phyloP scores from a whole-genome alignment of 2,797 vertebrate species.

The Gymnoscopelus braueri region DNA sequence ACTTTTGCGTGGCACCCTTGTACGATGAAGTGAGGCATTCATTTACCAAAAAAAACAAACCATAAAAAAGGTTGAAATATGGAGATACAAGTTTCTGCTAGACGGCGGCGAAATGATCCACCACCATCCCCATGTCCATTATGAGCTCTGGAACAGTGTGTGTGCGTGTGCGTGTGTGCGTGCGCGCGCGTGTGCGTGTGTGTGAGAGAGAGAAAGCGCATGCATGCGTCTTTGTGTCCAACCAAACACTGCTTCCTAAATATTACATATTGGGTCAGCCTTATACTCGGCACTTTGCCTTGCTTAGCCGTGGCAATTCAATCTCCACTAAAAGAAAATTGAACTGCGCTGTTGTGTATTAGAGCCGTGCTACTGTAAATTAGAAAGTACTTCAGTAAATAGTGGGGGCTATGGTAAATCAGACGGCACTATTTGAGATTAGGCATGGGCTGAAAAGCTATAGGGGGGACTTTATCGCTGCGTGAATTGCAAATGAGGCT shows the following conservation, averaged over 20 bases:
- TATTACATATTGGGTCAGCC: constrained; percentile 59
- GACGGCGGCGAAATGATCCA: too few relatives aligned
- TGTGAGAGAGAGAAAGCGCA: not conserved
- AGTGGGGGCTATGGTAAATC: constrained; percentile 70
- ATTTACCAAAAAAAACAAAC: too few relatives aligned
- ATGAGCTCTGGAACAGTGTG: not conserved
- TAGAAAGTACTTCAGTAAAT: constrained; percentile 74
- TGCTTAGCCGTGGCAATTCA: constrained; percentile 65
- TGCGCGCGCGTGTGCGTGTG: too few relatives aligned
- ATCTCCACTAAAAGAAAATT: constrained; percentile 78
- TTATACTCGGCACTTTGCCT: constrained; percentile 57
- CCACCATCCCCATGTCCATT: not conserved
- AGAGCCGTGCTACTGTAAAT: constrained; percentile 67
- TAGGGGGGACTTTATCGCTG: constrained; percentile 60
- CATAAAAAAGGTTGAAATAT: too few relatives aligned
- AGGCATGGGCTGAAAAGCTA: constrained; percentile 59
- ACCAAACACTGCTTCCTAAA: constrained; percentile 56
- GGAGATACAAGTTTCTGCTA: too few relatives aligned
- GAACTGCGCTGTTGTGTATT: constrained; percentile 68
- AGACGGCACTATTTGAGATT: constrained; percentile 73
- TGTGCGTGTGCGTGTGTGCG: not conserved
- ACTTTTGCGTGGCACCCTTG: too few relatives aligned
- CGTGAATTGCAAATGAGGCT: constrained; percentile 64
- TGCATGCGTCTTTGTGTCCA: not conserved
- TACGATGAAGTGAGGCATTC: too few relatives aligned